Evolutionary conservation across 2,797 vertebrate genomes (phyloP), one percentile per base, ranked within the genome.

Genomic region (Cyprinodon diabolis): DNA sequence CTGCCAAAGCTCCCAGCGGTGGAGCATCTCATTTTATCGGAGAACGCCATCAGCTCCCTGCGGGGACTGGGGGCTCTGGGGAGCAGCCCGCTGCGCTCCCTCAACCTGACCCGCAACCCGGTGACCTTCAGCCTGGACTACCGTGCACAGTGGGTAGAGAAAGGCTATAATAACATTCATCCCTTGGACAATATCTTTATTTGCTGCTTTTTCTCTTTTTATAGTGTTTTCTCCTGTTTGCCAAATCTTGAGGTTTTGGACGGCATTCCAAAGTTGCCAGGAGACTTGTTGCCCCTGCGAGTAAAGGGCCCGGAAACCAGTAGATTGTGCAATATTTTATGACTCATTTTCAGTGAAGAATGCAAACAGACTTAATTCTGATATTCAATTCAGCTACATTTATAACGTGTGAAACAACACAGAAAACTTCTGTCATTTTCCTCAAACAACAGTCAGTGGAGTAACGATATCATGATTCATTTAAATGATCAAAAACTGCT

Each of bases 201-300:
- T 58, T 25, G 69, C 30, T 73, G 10, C 56, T 43, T 37, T 47
- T 66, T 1, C n/a, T 25, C 10, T 13, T 49, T 83, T 68, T 71
- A 45, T 91, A 99, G 98, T 43, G 97, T 99, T 25, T 99, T 99
- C 91, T 95, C 93, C 89, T 96, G 89, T 93, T 96, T 99, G 96
- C 98, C 97, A 98, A 98, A 97, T 82, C 94, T 99, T 74, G 95
- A 97, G 93, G 88, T 92, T 70, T 92, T 99, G 90, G 97, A 99
- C 87, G 97, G 96, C 47, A 94, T 97, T 85, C 94, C 95, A 45
- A 98, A 96, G 78, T 89, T 98, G 89, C 96, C 96, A 93, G 96
- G 97, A 90, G 96, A 99, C 86, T 94, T 81, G 51, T 86, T 91
- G 71, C 89, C 92, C 75, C 83, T 84, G 77, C 79, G 82, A 78